Conservation (phyloP, 2,113 vertebrate genomes). For the Siniperca chuatsi region DNA sequence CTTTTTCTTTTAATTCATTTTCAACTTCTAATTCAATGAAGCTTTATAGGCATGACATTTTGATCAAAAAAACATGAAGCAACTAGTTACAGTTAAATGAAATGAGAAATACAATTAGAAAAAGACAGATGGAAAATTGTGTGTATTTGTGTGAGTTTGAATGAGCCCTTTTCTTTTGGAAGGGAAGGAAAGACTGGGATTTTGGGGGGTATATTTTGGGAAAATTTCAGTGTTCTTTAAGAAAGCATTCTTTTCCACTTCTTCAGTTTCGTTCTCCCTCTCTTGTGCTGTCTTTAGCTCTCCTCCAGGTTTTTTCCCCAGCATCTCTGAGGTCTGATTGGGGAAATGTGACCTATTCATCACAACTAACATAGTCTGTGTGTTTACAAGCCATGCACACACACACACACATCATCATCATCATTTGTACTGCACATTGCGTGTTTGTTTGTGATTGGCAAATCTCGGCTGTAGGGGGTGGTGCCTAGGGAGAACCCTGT, state of each 20-base stretch:
- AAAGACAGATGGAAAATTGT: no score
- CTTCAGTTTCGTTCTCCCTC: background rate
- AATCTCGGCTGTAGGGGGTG: conserved; percentile 25
- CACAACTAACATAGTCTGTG: conserved; percentile 65
- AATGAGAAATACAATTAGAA: no score
- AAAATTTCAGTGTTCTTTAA: background rate
- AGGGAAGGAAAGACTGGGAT: background rate
- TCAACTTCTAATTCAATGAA: background rate
- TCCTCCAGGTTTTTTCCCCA: conserved; percentile 22
- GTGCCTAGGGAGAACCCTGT: conserved; percentile 26
- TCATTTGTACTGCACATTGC: conserved; percentile 48
- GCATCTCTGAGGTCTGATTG: conserved; percentile 69
- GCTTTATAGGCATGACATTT: background rate
- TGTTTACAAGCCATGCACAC: conserved; percentile 54
- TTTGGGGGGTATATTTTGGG: background rate
- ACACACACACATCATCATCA: conserved; percentile 13
- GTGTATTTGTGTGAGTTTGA: background rate
- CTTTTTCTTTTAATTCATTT: background rate
- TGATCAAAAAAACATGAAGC: background rate
- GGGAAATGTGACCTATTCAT: conserved; percentile 77
- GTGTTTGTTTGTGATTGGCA: conserved; percentile 59
- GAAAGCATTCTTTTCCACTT: background rate
- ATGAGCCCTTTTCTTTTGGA: background rate
- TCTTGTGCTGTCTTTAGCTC: conserved; percentile 25
- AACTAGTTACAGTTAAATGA: no score